phyloP scores from a whole-genome alignment of 2,888 invertebrate species.

The Phorcus lineatus region DNA sequence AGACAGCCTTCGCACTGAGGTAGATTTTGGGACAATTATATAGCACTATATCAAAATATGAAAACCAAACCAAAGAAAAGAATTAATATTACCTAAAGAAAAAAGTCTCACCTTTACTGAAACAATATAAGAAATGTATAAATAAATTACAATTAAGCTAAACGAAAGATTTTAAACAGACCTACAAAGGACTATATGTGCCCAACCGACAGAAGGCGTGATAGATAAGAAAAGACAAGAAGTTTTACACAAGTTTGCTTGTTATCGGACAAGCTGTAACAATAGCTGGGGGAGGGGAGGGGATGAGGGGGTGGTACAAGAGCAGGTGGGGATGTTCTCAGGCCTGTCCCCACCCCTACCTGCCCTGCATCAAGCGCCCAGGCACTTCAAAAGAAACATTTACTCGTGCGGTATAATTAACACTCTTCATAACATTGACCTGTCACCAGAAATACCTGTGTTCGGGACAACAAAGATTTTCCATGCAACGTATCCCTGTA shows the following conservation, averaged over 20 bases:
- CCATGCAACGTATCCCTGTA: neutral
- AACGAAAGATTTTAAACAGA: too few species aligned
- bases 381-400: constrained; percentile 27
- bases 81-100: too few species aligned
- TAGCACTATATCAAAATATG: too few species aligned
- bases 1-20: too few species aligned
- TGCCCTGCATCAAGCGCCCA: neutral
- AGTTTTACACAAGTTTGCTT: neutral
- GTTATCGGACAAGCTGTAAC: neutral
- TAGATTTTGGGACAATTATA: too few species aligned
- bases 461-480: constrained; percentile 6
- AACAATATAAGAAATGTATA: too few species aligned
- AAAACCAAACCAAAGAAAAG: too few species aligned
- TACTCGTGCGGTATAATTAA: constrained; percentile 25
- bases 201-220: neutral
- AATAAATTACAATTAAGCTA: too few species aligned
- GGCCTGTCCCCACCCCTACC: neutral
- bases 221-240: neutral
- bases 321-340: constrained; percentile 20
- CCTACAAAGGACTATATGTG: too few species aligned
- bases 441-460: constrained; percentile 19
- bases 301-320: neutral
- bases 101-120: too few species aligned
- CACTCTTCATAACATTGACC: constrained; percentile 16
- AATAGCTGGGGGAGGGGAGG: neutral